Conservation (phyloP, 2,797 vertebrate species). For the Prionace glauca region DNA sequence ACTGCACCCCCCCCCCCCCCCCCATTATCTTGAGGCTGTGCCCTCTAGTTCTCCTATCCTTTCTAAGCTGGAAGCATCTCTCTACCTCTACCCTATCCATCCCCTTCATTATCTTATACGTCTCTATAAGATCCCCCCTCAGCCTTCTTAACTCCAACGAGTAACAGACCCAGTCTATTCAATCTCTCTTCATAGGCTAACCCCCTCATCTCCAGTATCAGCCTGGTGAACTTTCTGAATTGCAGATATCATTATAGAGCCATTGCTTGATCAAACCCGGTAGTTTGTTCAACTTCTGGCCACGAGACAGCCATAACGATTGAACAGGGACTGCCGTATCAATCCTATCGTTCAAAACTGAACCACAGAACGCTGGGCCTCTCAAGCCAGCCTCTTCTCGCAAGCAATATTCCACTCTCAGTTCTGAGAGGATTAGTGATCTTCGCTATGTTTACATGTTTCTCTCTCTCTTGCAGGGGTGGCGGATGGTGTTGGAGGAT, state of each 20-base stretch:
- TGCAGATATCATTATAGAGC: not conserved
- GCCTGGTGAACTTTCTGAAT: not conserved
- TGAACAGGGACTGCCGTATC: not conserved
- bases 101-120: no score
- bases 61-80: no score
- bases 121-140: no score
- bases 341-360: not conserved
- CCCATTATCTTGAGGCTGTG: no score
- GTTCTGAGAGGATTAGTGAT: not conserved
- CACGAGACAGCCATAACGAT: not conserved
- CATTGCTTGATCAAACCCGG: not conserved
- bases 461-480: constrained; percentile 26
- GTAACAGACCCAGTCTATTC: no score
- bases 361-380: not conserved
- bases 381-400: not conserved
- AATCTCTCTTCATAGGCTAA: no score
- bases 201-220: no score
- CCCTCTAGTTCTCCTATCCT: no score
- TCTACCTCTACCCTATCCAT: no score
- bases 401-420: not conserved
- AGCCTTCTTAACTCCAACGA: no score
- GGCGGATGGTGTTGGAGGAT: constrained; percentile 38
- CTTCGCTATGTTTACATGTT: not conserved
- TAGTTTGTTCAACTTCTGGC: not conserved
- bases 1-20: no score